Evolutionary conservation across 1,140 invertebrate genomes (phyloP), one percentile per base, ranked within the genome.

Genomic region (Caenorhabditis brenneri): DNA sequence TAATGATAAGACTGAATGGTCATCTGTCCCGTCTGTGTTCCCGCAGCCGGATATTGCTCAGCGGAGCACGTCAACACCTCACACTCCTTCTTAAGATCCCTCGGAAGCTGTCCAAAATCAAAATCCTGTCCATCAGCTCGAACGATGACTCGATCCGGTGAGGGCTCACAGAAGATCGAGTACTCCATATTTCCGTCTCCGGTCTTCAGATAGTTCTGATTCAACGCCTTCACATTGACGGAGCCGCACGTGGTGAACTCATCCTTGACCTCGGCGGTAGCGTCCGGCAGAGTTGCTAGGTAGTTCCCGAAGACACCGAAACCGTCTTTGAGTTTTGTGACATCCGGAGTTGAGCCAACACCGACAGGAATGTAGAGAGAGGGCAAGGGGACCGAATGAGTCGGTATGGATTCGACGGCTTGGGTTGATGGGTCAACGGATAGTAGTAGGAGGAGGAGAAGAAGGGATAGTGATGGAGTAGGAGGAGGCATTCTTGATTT

Each of bases 401-500:
- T 24, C 6, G 33, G 24, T 24, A n/a, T n/a, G n/a, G n/a, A n/a
- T n/a, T n/a, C n/a, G n/a, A n/a, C n/a, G n/a, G n/a, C 16, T 36
- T 65, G 58, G 33, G 16, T 4, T 36, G 58, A 12, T 22, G 15
- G n/a, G 7, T 24, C 5, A n/a, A 22, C 19, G 22, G n/a, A 74
- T 24, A 4, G 24, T 16, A 12, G 31, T 42, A 42, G 24, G 12
- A 42, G 65, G 42, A 74, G 65, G 1, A 42, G 65, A 42, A 74
- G 36, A 19, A 74, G n/a, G n/a, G 36, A 42, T 2, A 42, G 65
- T 42, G 10, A 29, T n/a, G n/a, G n/a, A n/a, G n/a, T n/a, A n/a
- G n/a, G n/a, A n/a, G 24, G 22, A 74, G n/a, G 65, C 65, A 74
- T 74, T 74, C 65, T 42, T 74, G 36, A 74, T 74, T 74, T 46